These are phyloP conservation scores for Daboia siamensis DNA, from an alignment of 2,113 vertebrate species.

Conservation along the genomic window DNA sequence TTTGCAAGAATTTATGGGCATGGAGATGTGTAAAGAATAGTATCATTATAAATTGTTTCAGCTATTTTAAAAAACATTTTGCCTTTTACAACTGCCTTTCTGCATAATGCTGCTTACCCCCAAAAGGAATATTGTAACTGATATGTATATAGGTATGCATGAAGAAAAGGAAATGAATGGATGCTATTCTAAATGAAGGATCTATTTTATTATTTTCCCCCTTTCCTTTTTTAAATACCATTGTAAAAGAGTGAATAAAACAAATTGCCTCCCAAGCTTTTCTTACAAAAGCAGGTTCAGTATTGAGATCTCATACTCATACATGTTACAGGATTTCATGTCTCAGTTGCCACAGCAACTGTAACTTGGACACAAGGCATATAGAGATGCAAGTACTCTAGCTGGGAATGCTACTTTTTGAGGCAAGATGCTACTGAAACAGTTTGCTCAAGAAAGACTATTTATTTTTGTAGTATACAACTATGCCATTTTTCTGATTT, in stretches of 20 bases:
- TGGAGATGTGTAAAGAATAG: neutral
- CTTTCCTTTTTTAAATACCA: neutral
- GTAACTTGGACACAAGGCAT: conserved; percentile 14
- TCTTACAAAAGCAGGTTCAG: neutral
- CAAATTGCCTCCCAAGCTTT: neutral
- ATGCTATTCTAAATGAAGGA: neutral
- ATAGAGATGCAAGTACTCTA: neutral
- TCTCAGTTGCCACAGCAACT: conserved; percentile 28
- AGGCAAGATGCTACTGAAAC: neutral
- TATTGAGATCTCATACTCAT: neutral
- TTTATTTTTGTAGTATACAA: neutral
- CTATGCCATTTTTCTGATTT: neutral
- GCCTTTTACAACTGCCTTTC: neutral
- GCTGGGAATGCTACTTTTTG: neutral
- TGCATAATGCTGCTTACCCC: neutral
- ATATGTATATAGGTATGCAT: neutral
- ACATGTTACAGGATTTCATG: neutral
- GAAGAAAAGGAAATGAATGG: neutral
- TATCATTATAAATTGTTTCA: neutral
- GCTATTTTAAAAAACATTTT: neutral
- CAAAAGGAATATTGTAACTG: neutral
- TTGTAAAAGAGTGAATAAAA: neutral
- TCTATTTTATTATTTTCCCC: neutral
- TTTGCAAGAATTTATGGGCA: neutral
- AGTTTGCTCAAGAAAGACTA: neutral